Evolutionary conservation across 2,888 invertebrate species (phyloP), one percentile per base, ranked within the genome.

Genomic region (Drosophila histrio): DNA sequence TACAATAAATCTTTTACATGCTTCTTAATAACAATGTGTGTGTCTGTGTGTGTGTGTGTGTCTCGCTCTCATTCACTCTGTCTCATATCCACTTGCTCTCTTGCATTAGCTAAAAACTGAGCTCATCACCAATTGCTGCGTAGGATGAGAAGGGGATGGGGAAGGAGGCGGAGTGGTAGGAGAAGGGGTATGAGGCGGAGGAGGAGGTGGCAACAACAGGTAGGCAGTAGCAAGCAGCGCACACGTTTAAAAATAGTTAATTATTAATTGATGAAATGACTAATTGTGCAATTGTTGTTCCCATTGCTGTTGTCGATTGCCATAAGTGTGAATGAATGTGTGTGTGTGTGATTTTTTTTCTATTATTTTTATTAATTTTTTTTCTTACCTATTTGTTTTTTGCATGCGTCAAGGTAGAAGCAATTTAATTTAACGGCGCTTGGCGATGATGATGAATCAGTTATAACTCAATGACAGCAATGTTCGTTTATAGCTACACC

Each of bases 221-320:
- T 38, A 19, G 36, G 9, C 43, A 30, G 13, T 7, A 26, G 50
- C 28, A 19, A 39, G 46, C 50, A 34, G 41, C 32, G 46, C 47
- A 34, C 61, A 75, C 32, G 64, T 71, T 84, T 81, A 84, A 77
- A 81, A 84, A 81, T 81, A 81, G 84, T 84, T 56, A 79, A 72
- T 84, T 81, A 81, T 77, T 84, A 81, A 81, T 81, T 81, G 74
- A 81, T 62, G 69, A 69, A 81, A 79, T 81, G 82, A 84, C 79
- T 81, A 84, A 81, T 84, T 74, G 74, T 67, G 53, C 66, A 74
- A 74, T 68, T 74, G 79, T 43, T 54, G 60, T 71, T 44, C 26
- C 28, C 44, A 44, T 44, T 44, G 44, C 44, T 43, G 41, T 39
- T 69, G 60, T 47, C 38, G 17, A 34, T 30, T n/a, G 50, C 13